A percentile compares a stretch with the other conserved stretches of the same genome.
These are phyloP conservation scores for Zoanthus sansibaricus DNA, from an alignment of 92 coral and sea anemone species.

Conservation along the genomic window DNA sequence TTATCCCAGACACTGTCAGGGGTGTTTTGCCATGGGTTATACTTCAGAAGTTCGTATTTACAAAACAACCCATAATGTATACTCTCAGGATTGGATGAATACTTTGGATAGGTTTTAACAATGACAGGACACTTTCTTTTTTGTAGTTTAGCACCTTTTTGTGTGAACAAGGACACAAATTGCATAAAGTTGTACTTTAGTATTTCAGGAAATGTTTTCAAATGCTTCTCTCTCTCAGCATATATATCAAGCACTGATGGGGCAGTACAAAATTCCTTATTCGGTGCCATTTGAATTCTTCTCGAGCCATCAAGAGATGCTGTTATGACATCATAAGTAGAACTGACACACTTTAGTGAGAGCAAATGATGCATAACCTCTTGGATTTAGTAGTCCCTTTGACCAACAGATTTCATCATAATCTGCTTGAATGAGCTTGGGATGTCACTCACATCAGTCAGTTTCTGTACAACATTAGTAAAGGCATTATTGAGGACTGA, in stretches of 20 bases:
- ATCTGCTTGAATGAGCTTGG: slow-evolving; percentile 54
- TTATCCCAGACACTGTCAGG: slow-evolving; percentile 36
- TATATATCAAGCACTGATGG: slow-evolving; percentile 65
- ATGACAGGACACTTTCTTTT: slow-evolving; percentile 37
- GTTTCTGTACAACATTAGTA: slow-evolving; percentile 53
- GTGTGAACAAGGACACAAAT: slow-evolving; percentile 37
- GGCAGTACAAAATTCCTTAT: slow-evolving; percentile 41
- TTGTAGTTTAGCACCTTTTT: slow-evolving; percentile 38
- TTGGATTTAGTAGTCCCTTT: slow-evolving; percentile 72
- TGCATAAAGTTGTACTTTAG: slow-evolving; percentile 53
- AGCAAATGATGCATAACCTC: slow-evolving; percentile 76
- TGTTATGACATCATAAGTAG: slow-evolving; percentile 53
- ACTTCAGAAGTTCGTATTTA: slow-evolving; percentile 49
- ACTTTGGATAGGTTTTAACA: slow-evolving; percentile 60
- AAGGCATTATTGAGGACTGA: slow-evolving; percentile 71
- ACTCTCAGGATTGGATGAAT: slow-evolving; percentile 50
- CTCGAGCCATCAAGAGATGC: slow-evolving; percentile 68
- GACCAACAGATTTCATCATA: slow-evolving; percentile 71
- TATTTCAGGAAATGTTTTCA: slow-evolving; percentile 50
- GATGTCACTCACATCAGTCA: slow-evolving; percentile 51
- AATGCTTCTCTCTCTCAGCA: slow-evolving; percentile 52
- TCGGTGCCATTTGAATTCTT: slow-evolving; percentile 42
- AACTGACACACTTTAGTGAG: slow-evolving; percentile 64
- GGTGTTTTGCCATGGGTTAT: slow-evolving; percentile 46
- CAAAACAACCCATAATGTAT: slow-evolving; percentile 53